phyloP scores from a whole-genome alignment of 2,113 vertebrate species.

The Nyctereutes procyonoides region DNA sequence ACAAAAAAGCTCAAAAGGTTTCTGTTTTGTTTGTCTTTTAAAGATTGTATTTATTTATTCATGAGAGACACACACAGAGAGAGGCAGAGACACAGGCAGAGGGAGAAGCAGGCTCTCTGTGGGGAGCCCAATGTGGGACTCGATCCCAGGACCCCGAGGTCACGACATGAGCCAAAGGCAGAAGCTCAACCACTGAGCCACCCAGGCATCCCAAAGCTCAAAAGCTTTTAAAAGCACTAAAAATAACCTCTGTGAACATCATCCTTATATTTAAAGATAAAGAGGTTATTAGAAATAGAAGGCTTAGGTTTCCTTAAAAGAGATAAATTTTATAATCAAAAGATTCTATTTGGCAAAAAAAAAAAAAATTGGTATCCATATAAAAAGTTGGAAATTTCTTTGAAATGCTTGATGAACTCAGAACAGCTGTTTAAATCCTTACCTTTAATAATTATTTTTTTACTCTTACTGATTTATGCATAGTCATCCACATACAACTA shows the following conservation, averaged over 20 bases:
- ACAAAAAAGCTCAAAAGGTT: constrained; percentile 12
- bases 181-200: too few relatives aligned
- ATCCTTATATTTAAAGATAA: not conserved
- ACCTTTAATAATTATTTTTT: not conserved
- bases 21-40: too few relatives aligned
- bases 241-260: not conserved
- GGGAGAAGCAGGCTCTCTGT: too few relatives aligned
- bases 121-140: too few relatives aligned
- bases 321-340: not conserved
- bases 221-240: not conserved
- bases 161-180: too few relatives aligned
- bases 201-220: not conserved
- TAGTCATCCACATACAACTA: not conserved
- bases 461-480: not conserved
- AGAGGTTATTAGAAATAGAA: not conserved
- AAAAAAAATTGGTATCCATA: not conserved
- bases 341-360: not conserved
- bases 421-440: constrained; percentile 4
- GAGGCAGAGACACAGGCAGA: too few relatives aligned
- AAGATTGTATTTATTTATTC: too few relatives aligned
- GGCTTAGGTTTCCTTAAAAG: not conserved
- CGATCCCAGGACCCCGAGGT: too few relatives aligned
- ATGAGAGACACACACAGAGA: too few relatives aligned
- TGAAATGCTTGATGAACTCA: constrained; percentile 7
- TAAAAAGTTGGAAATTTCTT: constrained; percentile 16